Evolutionary conservation across 2,888 invertebrate genomes (phyloP).

Genomic region (Pterobdella sp.): DNA sequence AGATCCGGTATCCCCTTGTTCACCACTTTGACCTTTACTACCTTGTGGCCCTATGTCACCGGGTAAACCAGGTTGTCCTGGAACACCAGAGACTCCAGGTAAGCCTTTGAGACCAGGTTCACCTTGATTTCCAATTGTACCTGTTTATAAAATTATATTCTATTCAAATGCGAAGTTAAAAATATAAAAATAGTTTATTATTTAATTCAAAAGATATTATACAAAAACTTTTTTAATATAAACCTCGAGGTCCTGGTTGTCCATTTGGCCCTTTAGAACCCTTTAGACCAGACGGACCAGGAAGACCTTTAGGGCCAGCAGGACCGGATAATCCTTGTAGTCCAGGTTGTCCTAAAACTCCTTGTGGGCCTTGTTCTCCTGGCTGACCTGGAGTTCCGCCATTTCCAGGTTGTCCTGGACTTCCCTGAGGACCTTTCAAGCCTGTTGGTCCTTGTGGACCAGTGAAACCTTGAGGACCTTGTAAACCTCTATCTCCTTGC

Average conservation of each 20-base stretch:
- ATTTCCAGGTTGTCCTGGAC: conserved; percentile 9
- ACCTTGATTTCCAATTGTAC: conserved; percentile 8
- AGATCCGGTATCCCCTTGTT: conserved; percentile 29
- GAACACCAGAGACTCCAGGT: conserved; percentile 10
- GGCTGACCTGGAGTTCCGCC: conserved; percentile 13
- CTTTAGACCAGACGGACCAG: background rate
- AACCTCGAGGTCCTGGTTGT: background rate
- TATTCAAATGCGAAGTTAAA: no score
- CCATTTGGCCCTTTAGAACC: background rate
- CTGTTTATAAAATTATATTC: no score
- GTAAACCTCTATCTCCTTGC: conserved; percentile 9
- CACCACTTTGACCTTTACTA: conserved; percentile 8
- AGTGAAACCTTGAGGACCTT: conserved; percentile 5
- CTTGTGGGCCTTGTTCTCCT: conserved; percentile 13
- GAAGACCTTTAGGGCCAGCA: conserved; percentile 13
- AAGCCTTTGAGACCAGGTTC: conserved; percentile 5
- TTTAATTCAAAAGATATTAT: no score
- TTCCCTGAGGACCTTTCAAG: conserved; percentile 18
- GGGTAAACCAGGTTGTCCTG: background rate
- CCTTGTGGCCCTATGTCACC: conserved; percentile 6
- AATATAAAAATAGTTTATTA: no score
- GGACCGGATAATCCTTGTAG: conserved; percentile 5
- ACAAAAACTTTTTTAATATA: background rate
- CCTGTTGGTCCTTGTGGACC: conserved; percentile 9
- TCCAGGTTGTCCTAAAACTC: conserved; percentile 14